A percentile compares a stretch with the other conserved stretches of the same genome.
Evolutionary conservation across 2,888 invertebrate genomes (phyloP).

Genomic region (Chrysomela aeneicollis): DNA sequence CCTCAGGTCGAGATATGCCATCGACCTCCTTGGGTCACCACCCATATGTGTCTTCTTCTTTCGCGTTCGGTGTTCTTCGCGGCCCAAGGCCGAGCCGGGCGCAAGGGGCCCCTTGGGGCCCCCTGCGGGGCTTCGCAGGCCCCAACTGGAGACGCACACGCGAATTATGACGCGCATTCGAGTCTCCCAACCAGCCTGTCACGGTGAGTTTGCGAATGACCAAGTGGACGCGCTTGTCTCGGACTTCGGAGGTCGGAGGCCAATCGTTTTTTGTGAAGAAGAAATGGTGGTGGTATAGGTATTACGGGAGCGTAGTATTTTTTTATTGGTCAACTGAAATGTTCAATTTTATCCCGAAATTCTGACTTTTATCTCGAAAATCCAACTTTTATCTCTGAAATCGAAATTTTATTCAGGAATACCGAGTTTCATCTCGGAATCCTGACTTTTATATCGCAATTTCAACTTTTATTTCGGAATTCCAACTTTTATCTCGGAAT

Average conservation of each 20-base stretch:
- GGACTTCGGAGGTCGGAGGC: too few relatives aligned
- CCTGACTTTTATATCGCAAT: too few relatives aligned
- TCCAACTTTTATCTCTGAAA: too few relatives aligned
- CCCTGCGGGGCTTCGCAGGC: not conserved
- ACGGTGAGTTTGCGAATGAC: not conserved
- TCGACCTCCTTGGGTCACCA: not conserved
- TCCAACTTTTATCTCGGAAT: too few relatives aligned
- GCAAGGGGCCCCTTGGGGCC: not conserved
- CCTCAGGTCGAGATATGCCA: not conserved
- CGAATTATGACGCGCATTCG: not conserved
- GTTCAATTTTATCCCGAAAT: too few relatives aligned
- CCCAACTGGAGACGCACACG: not conserved
- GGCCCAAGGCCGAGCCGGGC: not conserved
- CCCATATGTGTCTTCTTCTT: slow-evolving; percentile 2
- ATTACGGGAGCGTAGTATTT: too few relatives aligned
- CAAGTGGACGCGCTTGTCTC: not conserved
- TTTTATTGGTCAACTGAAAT: too few relatives aligned
- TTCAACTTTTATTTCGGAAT: too few relatives aligned
- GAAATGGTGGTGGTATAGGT: too few relatives aligned
- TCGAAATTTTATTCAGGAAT: too few relatives aligned
- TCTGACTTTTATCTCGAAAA: too few relatives aligned
- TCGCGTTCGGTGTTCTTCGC: slow-evolving; percentile 21
- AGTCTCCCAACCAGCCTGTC: not conserved
- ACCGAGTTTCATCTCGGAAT: too few relatives aligned
- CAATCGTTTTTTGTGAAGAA: not conserved